Evolutionary conservation across 2,888 invertebrate genomes (phyloP), one percentile per base, ranked within the genome.

Genomic region (Cylindroiulus punctatus): DNA sequence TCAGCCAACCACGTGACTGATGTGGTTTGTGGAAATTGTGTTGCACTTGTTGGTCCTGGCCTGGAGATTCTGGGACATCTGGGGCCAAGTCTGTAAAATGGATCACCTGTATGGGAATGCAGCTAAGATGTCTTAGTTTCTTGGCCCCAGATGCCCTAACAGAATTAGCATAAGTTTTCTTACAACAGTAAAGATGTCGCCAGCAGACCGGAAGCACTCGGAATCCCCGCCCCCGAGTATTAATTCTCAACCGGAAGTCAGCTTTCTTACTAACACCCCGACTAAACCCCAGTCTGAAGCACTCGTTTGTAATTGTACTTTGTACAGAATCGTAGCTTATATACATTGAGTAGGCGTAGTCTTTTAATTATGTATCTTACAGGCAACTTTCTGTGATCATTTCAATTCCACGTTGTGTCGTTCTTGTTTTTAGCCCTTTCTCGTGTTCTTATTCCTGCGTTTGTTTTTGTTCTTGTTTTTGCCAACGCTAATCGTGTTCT

Each of bases 271-370:
- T 57, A 57, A 22, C 7, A n/a, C 22, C 57, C 57, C 57, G 57
- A 57, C 0, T n/a, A 57, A 57, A n/a, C 57, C 57, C 57, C 57
- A n/a, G 57, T 57, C 17, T 22, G 57, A 57, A 57, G 57, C 57
- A 57, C 57, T 57, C 57, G 57, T 57, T 57, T 57, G 57, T 57
- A 57, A 57, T 57, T 57, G 57, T 57, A 57, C 57, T 57, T 57
- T 57, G 57, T 57, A 57, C 57, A 57, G 57, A 57, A 22, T 57
- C 57, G 57, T 57, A 57, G 57, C 57, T 57, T 57, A 57, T 57
- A 57, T 57, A 57, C 57, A 57, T 57, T 22, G 57, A 57, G 57
- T 57, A 57, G 57, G 17, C 57, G 22, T 57, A 57, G 57, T 22
- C 47, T 57, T 57, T 57, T 57, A 57, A 57, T 57, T 57, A 57